Evolutionary conservation across 2,113 vertebrate species (phyloP).

Genomic region (Agapornis roseicollis): DNA sequence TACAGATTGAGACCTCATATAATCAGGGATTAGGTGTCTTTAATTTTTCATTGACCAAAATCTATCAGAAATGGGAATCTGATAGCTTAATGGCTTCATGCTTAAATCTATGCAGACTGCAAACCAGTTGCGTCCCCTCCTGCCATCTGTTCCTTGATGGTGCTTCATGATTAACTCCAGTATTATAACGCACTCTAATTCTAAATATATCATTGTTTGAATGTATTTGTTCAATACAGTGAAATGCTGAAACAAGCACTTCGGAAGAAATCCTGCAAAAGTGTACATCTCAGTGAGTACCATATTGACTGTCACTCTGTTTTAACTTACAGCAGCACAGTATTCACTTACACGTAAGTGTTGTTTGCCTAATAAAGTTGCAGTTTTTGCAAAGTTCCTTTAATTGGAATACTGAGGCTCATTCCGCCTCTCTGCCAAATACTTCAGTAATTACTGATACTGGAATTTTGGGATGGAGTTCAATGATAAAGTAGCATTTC

Average conservation of each 20-base stretch:
- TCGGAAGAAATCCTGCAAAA: background rate
- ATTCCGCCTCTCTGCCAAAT: background rate
- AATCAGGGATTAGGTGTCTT: slow-evolving; percentile 66
- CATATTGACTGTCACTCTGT: background rate
- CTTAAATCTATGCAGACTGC: slow-evolving; percentile 67
- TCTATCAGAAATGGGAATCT: slow-evolving; percentile 74
- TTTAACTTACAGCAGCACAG: background rate
- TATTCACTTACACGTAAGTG: background rate
- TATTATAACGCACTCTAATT: slow-evolving; percentile 4
- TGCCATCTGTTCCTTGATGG: slow-evolving; percentile 78
- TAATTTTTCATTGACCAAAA: slow-evolving; percentile 76
- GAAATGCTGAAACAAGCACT: background rate
- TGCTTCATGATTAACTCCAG: slow-evolving; percentile 64
- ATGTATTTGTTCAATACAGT: background rate
- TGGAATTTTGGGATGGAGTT: background rate
- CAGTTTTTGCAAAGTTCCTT: background rate
- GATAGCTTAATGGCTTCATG: slow-evolving; percentile 78
- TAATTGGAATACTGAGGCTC: background rate
- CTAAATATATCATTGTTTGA: slow-evolving; percentile 38
- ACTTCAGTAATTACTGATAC: background rate
- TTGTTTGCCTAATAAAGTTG: background rate
- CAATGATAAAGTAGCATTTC: background rate
- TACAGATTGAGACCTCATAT: slow-evolving; percentile 52
- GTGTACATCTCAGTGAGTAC: background rate
- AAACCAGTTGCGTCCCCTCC: slow-evolving; percentile 69